Conservation (phyloP, 2,797 vertebrate genomes). For the Chelidonichthys spinosus region DNA sequence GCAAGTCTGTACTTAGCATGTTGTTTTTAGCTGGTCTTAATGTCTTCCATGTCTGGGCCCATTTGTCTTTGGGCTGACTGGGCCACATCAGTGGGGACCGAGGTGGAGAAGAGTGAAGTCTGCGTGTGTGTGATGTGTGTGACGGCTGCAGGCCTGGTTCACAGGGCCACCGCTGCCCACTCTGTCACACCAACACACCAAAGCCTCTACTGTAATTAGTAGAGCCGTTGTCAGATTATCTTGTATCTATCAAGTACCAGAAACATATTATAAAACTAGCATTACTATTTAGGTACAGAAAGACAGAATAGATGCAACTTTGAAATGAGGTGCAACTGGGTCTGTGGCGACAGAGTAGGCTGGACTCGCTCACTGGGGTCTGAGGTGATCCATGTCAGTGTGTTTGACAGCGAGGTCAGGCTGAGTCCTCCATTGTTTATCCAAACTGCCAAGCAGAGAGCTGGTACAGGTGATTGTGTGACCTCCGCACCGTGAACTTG, state of each 20-base stretch:
- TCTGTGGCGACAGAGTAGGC: not conserved
- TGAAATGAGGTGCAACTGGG: constrained; percentile 8
- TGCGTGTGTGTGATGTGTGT: constrained; percentile 72
- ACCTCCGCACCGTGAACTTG: constrained; percentile 32
- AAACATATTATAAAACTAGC: not conserved
- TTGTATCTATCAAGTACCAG: not conserved
- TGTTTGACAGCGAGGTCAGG: constrained; percentile 66
- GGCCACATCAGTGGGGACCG: constrained; percentile 71
- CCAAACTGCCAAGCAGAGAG: constrained; percentile 55
- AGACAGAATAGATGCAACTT: not conserved
- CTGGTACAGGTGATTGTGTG: constrained; percentile 56
- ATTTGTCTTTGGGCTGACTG: constrained; percentile 76
- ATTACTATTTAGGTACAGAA: not conserved
- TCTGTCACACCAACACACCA: constrained; percentile 59
- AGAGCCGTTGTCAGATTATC: constrained; percentile 42
- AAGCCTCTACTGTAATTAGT: constrained; percentile 61
- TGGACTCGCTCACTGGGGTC: constrained; percentile 40
- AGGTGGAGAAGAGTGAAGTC: constrained; percentile 57
- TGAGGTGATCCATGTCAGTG: constrained; percentile 59
- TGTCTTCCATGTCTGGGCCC: constrained; percentile 78
- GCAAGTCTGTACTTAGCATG: constrained; percentile 81
- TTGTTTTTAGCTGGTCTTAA: constrained; percentile 82
- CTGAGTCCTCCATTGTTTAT: constrained; percentile 63
- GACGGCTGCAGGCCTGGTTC: constrained; percentile 67
- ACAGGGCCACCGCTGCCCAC: constrained; percentile 54